These are phyloP conservation scores for Micromesistius poutassou DNA, from an alignment of 2,797 vertebrate genomes.

Conservation along the genomic window DNA sequence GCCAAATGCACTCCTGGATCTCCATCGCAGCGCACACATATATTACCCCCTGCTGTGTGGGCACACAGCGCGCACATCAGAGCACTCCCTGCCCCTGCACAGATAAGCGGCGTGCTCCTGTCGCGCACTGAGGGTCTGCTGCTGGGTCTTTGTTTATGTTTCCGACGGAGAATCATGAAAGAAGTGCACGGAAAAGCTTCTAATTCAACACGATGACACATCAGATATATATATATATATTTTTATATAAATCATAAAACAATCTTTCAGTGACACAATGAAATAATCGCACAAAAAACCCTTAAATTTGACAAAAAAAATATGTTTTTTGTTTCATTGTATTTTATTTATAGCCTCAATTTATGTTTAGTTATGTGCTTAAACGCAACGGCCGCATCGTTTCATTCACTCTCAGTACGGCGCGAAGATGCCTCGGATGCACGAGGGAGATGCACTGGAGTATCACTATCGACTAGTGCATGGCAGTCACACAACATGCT, in stretches of 20 bases:
- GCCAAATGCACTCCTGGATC: neutral
- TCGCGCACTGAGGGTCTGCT: neutral
- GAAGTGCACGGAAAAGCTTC: neutral
- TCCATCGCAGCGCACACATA: neutral
- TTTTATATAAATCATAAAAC: too few relatives aligned
- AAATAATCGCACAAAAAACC: neutral
- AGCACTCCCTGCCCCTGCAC: too few relatives aligned
- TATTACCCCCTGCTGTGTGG: too few relatives aligned
- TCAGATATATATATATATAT: too few relatives aligned
- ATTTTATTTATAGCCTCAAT: neutral
- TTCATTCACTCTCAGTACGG: too few relatives aligned
- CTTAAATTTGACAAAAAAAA: neutral
- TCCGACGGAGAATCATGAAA: neutral
- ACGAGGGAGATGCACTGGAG: conserved; percentile 20
- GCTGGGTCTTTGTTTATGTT: neutral
- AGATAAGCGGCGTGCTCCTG: too few relatives aligned
- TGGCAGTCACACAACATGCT: conserved; percentile 44
- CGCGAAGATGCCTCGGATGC: neutral
- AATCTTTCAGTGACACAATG: neutral
- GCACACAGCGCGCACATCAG: too few relatives aligned
- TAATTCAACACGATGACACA: neutral
- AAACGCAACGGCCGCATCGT: too few relatives aligned
- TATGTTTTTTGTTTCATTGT: neutral
- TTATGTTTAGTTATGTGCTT: neutral
- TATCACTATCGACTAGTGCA: conserved; percentile 32